phyloP scores from a whole-genome alignment of 1,140 invertebrate genomes.

The Riptortus pedestris region DNA sequence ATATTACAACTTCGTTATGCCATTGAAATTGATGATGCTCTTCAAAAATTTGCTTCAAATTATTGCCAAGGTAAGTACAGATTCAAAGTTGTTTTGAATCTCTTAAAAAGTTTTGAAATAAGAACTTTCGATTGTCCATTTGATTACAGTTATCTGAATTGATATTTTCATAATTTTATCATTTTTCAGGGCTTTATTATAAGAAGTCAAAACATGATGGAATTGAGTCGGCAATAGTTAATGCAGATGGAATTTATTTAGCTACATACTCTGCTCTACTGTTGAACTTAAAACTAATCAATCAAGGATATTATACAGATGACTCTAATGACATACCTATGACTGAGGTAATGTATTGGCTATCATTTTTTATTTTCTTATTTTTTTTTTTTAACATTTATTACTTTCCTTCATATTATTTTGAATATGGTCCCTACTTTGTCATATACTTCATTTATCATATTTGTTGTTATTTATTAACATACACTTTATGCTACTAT shows the following conservation, averaged over 20 bases:
- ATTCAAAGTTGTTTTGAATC: too few relatives aligned
- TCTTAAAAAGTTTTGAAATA: neutral
- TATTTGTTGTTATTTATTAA: too few relatives aligned
- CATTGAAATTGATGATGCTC: constrained; percentile 71
- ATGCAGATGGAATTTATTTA: constrained; percentile 88
- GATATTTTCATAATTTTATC: neutral
- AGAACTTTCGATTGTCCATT: neutral
- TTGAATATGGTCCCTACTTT: too few relatives aligned
- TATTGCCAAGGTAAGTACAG: constrained; percentile 65
- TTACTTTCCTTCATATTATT: neutral
- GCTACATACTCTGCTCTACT: constrained; percentile 75
- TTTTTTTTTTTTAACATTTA: neutral
- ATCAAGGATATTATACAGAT: constrained; percentile 62
- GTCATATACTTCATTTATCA: too few relatives aligned
- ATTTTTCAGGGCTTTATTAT: constrained; percentile 25
- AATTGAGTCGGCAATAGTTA: constrained; percentile 59
- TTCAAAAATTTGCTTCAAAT: constrained; percentile 82
- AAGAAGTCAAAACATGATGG: constrained; percentile 16
- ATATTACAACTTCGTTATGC: constrained; percentile 59
- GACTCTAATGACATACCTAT: constrained; percentile 43
- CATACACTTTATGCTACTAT: too few relatives aligned
- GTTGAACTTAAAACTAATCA: constrained; percentile 69
- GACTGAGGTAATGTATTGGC: constrained; percentile 46
- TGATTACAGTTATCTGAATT: neutral
- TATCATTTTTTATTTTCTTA: neutral